phyloP scores from a whole-genome alignment of 2,113 vertebrate species.

The Alethe diademata region DNA sequence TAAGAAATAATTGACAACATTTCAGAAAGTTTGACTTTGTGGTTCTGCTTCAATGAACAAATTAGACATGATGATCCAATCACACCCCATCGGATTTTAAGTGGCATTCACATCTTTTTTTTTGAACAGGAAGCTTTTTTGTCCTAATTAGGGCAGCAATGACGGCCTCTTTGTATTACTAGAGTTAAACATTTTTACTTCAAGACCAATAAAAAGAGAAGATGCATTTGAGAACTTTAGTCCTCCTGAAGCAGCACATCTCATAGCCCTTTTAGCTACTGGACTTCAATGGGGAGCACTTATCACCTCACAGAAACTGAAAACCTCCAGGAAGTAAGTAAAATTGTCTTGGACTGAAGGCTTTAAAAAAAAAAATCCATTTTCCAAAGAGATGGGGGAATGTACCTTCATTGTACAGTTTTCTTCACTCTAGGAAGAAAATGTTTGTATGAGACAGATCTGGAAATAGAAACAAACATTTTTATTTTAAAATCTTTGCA shows the following conservation, averaged over 20 bases:
- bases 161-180: neutral
- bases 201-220: neutral
- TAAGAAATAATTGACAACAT: neutral
- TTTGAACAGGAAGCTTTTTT: neutral
- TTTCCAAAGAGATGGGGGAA: neutral
- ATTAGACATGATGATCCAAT: neutral
- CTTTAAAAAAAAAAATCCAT: neutral
- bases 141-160: neutral
- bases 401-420: neutral
- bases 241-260: neutral
- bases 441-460: neutral
- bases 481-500: neutral
- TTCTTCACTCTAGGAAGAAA: neutral
- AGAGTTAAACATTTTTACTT: neutral
- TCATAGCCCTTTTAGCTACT: neutral
- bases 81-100: fast-evolving
- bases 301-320: neutral
- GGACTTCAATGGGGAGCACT: neutral
- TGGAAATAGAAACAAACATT: neutral
- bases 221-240: neutral
- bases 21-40: neutral
- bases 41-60: neutral
- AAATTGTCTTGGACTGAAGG: neutral
- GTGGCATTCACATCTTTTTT: neutral
- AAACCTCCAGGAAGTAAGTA: neutral